These are phyloP conservation scores for Dysidea cf. avara DNA, from an alignment of 37 sponge, comb jelly and placozoan genomes.

Conservation along the genomic window DNA sequence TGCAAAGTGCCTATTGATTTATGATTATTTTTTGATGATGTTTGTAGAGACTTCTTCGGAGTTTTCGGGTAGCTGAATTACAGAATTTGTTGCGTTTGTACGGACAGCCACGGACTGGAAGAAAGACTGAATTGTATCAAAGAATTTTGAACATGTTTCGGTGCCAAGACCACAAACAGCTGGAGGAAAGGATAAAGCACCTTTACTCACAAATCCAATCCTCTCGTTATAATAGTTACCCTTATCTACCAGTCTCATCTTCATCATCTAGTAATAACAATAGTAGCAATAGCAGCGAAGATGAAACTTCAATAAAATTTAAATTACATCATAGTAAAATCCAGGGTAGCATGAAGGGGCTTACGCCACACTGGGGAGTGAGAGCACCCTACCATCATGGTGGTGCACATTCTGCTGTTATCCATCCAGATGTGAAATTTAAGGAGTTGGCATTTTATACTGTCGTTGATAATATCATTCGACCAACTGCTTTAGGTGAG, in stretches of 20 bases:
- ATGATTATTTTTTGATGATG: too few species aligned
- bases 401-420: neutral
- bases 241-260: neutral
- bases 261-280: neutral
- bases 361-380: neutral
- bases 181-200: neutral
- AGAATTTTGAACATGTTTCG: conserved; percentile 28
- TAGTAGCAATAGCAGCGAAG: neutral
- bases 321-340: neutral
- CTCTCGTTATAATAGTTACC: neutral
- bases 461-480: conserved; percentile 35
- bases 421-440: conserved; percentile 60
- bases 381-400: neutral
- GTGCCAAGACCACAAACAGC: neutral
- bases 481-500: conserved; percentile 60
- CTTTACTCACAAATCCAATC: conserved; percentile 25
- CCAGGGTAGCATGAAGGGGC: neutral
- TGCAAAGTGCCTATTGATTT: too few species aligned
- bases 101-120: conserved; percentile 60
- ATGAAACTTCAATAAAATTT: too few species aligned
- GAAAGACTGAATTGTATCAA: conserved; percentile 61
- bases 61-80: conserved; percentile 78
- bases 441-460: conserved; percentile 47
- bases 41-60: conserved; percentile 42
- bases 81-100: conserved; percentile 61